Evolutionary conservation across 2,888 invertebrate species (phyloP).

Genomic region (Leptinotarsa haldemani): DNA sequence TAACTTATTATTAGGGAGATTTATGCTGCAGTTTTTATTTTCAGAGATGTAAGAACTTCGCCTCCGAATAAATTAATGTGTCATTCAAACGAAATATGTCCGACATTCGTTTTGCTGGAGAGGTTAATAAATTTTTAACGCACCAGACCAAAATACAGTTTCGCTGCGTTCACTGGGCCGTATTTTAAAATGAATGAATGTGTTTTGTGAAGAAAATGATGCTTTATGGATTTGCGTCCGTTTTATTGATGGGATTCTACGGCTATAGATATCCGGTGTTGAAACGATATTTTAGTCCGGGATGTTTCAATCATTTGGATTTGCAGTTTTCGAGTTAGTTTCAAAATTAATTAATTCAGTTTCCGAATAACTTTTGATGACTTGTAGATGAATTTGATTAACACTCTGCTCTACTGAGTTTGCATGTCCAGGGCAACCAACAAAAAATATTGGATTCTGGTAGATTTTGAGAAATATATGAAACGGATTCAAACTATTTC

Average conservation of each 20-base stretch:
- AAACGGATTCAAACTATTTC: too few relatives aligned
- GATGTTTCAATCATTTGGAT: not conserved
- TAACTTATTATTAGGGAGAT: conserved; percentile 18
- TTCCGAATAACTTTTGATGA: too few relatives aligned
- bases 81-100: conserved; percentile 17
- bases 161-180: not conserved
- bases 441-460: too few relatives aligned
- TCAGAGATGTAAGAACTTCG: conserved; percentile 14
- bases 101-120: conserved; percentile 15
- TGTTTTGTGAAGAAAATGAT: conserved; percentile 6
- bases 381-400: too few relatives aligned
- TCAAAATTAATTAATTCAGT: too few relatives aligned
- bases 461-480: too few relatives aligned
- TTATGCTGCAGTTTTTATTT: conserved; percentile 18
- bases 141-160: conserved; percentile 14
- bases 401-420: too few relatives aligned
- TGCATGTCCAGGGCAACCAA: too few relatives aligned
- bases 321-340: too few relatives aligned
- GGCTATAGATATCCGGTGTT: not conserved
- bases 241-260: conserved; percentile 1
- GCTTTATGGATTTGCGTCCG: not conserved
- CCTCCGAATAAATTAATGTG: conserved; percentile 16
- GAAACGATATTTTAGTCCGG: not conserved
- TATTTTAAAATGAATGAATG: conserved; percentile 17
- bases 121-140: conserved; percentile 21